Evolutionary conservation across 2,113 vertebrate species (phyloP).

Genomic region (Oceanodroma tethys): DNA sequence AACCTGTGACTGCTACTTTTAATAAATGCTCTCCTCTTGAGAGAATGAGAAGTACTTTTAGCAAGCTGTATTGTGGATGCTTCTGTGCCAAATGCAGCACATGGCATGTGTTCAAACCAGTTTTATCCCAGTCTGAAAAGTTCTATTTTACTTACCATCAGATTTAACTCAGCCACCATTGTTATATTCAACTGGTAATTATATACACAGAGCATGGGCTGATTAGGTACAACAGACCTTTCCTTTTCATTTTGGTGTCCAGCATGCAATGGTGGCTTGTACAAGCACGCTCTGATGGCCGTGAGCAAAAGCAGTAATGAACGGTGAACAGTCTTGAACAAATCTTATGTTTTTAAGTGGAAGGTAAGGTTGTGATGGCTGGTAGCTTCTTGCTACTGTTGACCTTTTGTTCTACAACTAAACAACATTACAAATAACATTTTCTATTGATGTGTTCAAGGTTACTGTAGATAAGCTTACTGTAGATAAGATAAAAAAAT

Average conservation of each 20-base stretch:
- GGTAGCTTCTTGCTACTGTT: neutral
- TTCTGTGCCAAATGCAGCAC: neutral
- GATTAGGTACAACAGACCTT: neutral
- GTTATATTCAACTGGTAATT: neutral
- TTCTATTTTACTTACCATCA: neutral
- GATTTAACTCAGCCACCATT: neutral
- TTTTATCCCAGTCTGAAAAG: neutral
- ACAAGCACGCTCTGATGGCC: accelerated
- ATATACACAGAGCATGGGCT: neutral
- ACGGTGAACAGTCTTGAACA: neutral
- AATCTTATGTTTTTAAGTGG: neutral
- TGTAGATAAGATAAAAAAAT: neutral
- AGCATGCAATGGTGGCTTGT: neutral
- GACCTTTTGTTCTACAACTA: neutral
- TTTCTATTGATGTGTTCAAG: neutral
- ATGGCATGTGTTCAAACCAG: neutral
- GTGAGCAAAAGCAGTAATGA: neutral
- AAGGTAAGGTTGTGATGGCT: neutral
- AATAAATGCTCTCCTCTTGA: conserved; percentile 4
- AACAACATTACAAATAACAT: neutral
- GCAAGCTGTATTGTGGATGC: neutral
- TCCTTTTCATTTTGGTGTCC: neutral
- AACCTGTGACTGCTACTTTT: neutral
- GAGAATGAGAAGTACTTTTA: neutral
- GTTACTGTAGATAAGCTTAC: too few relatives aligned